phyloP scores from a whole-genome alignment of 2,113 vertebrate species.

The Chamaea fasciata region DNA sequence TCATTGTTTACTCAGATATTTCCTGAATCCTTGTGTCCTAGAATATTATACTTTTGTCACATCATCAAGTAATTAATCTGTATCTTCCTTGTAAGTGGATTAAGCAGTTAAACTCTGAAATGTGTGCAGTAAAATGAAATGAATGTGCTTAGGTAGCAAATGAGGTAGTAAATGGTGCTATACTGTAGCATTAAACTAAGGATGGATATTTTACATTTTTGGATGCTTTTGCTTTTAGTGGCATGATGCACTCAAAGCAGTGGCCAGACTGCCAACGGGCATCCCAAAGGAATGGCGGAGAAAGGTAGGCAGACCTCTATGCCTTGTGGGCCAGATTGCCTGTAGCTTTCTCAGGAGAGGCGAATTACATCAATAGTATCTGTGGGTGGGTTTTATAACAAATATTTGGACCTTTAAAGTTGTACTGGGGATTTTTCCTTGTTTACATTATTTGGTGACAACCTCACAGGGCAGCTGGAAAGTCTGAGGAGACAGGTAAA shows the following conservation, averaged over 20 bases:
- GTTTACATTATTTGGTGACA: not conserved
- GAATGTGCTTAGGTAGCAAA: not conserved
- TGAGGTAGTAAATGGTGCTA: not conserved
- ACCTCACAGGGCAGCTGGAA: not conserved
- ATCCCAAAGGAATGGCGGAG: slow-evolving; percentile 97
- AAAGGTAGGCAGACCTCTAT: slow-evolving; percentile 72
- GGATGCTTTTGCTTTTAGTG: slow-evolving; percentile 76
- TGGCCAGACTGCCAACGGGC: slow-evolving; percentile 90
- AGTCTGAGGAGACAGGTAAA: not conserved
- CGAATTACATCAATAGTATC: not conserved
- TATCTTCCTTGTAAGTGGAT: not conserved
- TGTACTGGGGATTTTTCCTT: not conserved
- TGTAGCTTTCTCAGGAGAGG: not conserved
- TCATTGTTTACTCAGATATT: not conserved
- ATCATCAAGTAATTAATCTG: not conserved
- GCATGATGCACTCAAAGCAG: slow-evolving; percentile 96
- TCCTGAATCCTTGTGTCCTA: not conserved
- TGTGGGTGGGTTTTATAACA: not conserved
- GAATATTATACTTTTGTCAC: not conserved
- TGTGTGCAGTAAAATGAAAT: not conserved
- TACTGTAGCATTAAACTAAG: not conserved
- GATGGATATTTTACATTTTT: not conserved
- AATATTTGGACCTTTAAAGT: not conserved
- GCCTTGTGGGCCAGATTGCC: not conserved
- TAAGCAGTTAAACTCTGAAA: not conserved